phyloP scores from a whole-genome alignment of 2,888 invertebrate species.

The Lithophane socia region DNA sequence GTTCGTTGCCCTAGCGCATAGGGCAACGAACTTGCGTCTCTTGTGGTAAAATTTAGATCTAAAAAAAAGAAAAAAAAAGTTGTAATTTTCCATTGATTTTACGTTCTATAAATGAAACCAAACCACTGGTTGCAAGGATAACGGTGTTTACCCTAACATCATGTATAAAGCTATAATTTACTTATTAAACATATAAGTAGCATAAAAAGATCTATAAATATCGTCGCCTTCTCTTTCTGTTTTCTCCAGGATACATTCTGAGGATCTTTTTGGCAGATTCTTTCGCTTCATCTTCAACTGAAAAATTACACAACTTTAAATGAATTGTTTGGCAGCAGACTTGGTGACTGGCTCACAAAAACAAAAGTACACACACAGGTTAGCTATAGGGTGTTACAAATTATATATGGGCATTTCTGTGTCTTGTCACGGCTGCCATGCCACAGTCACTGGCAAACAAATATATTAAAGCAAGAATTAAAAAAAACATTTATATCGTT shows the following conservation, averaged over 20 bases:
- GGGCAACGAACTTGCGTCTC: too few species aligned
- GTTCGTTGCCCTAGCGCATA: too few species aligned
- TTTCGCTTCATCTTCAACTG: slow-evolving; percentile 76
- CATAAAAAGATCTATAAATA: slow-evolving; percentile 29
- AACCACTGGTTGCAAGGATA: too few species aligned
- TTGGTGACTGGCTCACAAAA: not conserved
- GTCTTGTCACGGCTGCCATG: too few species aligned
- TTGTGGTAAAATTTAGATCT: too few species aligned
- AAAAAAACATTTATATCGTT: not conserved
- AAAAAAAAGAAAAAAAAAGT: too few species aligned
- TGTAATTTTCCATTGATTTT: too few species aligned
- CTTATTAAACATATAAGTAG: not conserved
- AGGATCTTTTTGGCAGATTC: slow-evolving; percentile 72
- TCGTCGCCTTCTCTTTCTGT: slow-evolving; percentile 67
- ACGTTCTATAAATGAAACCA: too few species aligned
- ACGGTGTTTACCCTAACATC: too few species aligned
- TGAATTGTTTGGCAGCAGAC: not conserved
- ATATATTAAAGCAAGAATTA: not conserved
- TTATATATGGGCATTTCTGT: not conserved
- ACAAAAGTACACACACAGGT: not conserved
- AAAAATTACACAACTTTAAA: slow-evolving; percentile 47
- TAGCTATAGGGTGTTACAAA: not conserved
- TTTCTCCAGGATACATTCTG: slow-evolving; percentile 75
- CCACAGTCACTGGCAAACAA: not conserved
- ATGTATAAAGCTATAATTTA: not conserved